Evolutionary conservation across 2,888 invertebrate species (phyloP), one percentile per base, ranked within the genome.

Genomic region (Unio pictorum): DNA sequence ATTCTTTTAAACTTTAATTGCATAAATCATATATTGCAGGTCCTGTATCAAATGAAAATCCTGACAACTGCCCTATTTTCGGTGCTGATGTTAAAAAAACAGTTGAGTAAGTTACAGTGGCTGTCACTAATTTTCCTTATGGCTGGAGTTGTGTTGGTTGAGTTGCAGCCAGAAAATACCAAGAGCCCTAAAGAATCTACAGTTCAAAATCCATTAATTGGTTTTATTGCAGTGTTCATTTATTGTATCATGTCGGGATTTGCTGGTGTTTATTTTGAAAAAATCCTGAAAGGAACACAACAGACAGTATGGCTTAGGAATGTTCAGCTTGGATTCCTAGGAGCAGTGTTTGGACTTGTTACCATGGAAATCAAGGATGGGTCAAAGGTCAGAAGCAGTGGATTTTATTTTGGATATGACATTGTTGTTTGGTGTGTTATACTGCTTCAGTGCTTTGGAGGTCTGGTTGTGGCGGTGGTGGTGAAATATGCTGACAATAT

Each of bases 401-500:
- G 98, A 4, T 97, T 98, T 88, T 91, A 92, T 75, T 90, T 86
- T 83, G 93, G 92, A 17, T 93, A 92, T 80, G 92, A 92, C 78
- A 69, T 76, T 17, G 78, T 94, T 92, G 93, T 99, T 6, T 91
- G 91, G 91, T 84, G 96, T 86, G 92, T 98, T 67, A 94, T 99
- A 4, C 89, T 95, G 54, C 91, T 88, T 64, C 98, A 99, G 92
- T 98, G 98, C 0, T 94, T 96, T 20, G 99, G 99, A 1, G 99
- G 99, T 5, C 93, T 99, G 4, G 94, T 99, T 68, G 99, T 99
- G 15, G 99, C 99, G 0, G 94, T 99, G 79, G 99, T 99, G 4
- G 98, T 99, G 54, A 99, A 99, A 92, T 99, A 99, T 90, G 99
- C 99, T 0, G 99, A 99, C 90, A 99, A 99, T 91, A 99, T 99